These are phyloP conservation scores for Pachypsylla venusta DNA, from an alignment of 1,140 invertebrate genomes.

Conservation along the genomic window DNA sequence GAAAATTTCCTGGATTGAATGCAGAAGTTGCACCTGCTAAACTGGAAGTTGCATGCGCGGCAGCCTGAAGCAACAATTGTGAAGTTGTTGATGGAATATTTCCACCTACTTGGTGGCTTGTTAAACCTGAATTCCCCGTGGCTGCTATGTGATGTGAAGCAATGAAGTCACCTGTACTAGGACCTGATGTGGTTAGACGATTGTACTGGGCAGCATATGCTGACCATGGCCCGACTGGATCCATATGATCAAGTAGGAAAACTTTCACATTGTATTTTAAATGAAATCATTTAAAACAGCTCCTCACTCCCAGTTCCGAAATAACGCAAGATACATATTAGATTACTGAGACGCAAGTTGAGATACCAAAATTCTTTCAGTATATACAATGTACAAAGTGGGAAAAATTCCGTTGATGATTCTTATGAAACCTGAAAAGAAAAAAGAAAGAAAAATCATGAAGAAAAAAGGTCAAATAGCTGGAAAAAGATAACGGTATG, in stretches of 20 bases:
- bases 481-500: too few relatives aligned
- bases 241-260: slow-evolving; percentile 35
- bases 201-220: slow-evolving; percentile 47
- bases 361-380: background rate
- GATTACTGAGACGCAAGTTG: background rate
- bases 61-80: slow-evolving; percentile 43
- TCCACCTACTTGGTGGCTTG: slow-evolving; percentile 29
- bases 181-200: slow-evolving; percentile 42
- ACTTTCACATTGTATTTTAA: slow-evolving; percentile 4
- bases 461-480: too few relatives aligned
- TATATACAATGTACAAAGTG: background rate
- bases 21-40: slow-evolving; percentile 35
- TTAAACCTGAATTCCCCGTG: slow-evolving; percentile 34
- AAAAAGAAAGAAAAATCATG: background rate
- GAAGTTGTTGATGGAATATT: slow-evolving; percentile 41
- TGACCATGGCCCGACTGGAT: slow-evolving; percentile 62
- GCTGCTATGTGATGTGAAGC: slow-evolving; percentile 40
- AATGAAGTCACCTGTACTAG: slow-evolving; percentile 39
- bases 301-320: background rate
- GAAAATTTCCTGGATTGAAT: slow-evolving; percentile 49
- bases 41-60: slow-evolving; percentile 40
- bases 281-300: slow-evolving; percentile 1
- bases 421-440: background rate
- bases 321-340: background rate
- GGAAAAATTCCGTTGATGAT: background rate